Evolutionary conservation across 2,113 vertebrate species (phyloP).

Genomic region (Dasyurus viverrinus): DNA sequence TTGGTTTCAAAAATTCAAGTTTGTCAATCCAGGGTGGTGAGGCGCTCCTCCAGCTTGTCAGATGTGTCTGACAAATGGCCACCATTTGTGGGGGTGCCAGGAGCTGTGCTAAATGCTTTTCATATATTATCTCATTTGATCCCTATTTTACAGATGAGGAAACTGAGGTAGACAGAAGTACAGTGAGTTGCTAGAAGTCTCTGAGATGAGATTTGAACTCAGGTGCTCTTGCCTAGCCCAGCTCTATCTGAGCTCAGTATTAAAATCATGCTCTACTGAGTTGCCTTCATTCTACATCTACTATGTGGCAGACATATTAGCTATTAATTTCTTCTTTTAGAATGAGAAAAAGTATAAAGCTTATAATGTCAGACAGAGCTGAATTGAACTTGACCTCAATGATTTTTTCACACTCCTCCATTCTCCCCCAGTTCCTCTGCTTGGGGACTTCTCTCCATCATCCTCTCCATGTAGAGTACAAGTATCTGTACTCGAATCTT

Average conservation of each 20-base stretch:
- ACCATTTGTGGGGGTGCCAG: too few species aligned
- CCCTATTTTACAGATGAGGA: too few species aligned
- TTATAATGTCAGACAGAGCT: background rate
- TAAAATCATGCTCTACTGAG: background rate
- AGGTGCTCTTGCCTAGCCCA: background rate
- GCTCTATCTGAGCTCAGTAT: background rate
- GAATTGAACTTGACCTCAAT: background rate
- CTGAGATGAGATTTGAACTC: too few species aligned
- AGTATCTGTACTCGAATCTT: background rate
- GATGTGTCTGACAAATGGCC: too few species aligned
- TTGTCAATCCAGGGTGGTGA: too few species aligned
- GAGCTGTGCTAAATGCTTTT: too few species aligned
- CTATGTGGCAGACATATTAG: background rate
- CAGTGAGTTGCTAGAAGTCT: too few species aligned
- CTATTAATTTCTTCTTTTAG: background rate
- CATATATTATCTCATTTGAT: too few species aligned
- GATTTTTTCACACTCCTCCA: background rate
- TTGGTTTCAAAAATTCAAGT: too few species aligned
- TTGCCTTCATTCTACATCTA: background rate
- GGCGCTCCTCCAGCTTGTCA: too few species aligned
- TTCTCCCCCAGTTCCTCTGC: background rate
- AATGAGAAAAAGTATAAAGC: background rate
- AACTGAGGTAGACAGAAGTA: too few species aligned
- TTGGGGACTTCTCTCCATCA: background rate
- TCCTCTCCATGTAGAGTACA: background rate